Conservation (phyloP, 1,140 invertebrate genomes). For the Paraescarpia echinospica region DNA sequence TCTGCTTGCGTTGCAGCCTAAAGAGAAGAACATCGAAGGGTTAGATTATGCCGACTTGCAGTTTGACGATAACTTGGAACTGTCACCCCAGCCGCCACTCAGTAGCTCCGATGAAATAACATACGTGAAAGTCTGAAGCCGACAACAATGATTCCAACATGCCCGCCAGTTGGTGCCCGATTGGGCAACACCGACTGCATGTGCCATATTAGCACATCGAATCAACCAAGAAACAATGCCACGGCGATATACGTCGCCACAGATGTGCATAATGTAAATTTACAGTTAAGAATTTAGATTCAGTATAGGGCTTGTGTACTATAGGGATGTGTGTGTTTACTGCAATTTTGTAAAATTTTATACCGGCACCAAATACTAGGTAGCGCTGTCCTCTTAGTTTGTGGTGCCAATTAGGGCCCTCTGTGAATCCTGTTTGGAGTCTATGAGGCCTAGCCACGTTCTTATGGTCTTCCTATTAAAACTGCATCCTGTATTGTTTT, state of each 20-base stretch:
- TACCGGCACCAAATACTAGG: not conserved
- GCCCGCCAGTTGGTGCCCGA: not conserved
- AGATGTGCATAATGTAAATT: slow-evolving; percentile 6
- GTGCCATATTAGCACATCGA: not conserved
- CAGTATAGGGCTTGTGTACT: not conserved
- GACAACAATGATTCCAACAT: not conserved
- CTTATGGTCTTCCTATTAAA: not conserved
- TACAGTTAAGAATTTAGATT: not conserved
- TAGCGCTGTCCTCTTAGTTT: not conserved
- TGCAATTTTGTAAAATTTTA: not conserved
- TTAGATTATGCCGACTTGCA: not conserved
- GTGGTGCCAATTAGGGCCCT: not conserved
- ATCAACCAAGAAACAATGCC: not conserved
- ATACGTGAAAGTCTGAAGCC: not conserved
- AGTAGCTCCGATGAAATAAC: not conserved
- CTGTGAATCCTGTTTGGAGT: not conserved
- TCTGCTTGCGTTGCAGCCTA: not conserved
- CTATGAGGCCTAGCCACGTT: too few relatives aligned
- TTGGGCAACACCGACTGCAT: not conserved
- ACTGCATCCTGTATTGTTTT: not conserved
- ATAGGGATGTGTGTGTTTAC: not conserved
- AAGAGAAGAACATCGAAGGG: not conserved
- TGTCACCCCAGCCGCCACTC: not conserved
- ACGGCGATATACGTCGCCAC: not conserved
- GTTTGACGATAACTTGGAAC: not conserved